Evolutionary conservation across 1,140 invertebrate genomes (phyloP).

Genomic region (Tetramorium alpestre): DNA sequence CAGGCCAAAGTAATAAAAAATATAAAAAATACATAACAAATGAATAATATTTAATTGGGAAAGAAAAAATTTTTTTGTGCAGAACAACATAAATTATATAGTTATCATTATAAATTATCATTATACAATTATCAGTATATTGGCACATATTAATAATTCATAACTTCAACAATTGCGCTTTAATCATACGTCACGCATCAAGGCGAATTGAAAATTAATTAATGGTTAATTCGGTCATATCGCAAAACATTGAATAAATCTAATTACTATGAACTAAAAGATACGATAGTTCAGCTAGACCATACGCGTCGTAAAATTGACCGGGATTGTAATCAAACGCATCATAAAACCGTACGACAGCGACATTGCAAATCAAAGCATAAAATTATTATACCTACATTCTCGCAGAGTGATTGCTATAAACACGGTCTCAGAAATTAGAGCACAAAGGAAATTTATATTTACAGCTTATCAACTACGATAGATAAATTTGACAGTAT

Average conservation of each 20-base stretch:
- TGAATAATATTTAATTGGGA: background rate
- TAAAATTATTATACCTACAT: background rate
- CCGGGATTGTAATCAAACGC: constrained; percentile 30
- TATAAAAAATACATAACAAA: background rate
- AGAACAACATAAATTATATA: background rate
- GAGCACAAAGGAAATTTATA: background rate
- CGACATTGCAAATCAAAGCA: background rate
- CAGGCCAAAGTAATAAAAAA: background rate
- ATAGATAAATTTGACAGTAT: background rate
- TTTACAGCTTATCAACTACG: background rate
- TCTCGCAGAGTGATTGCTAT: background rate
- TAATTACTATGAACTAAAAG: constrained; percentile 51
- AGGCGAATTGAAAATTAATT: constrained; percentile 52
- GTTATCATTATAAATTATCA: background rate
- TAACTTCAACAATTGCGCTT: background rate
- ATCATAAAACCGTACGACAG: constrained; percentile 23
- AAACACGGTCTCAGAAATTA: constrained; percentile 22
- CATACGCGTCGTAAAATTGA: constrained; percentile 40
- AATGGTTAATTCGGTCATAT: constrained; percentile 32
- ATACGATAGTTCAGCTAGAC: constrained; percentile 4
- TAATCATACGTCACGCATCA: background rate
- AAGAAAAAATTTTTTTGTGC: background rate
- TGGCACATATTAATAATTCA: constrained; percentile 11
- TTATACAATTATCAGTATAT: background rate
- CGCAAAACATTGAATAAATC: constrained; percentile 53